Percentiles rank a stretch among this genome's conserved stretches.
Evolutionary conservation across 1,140 invertebrate species (phyloP).

Genomic region (Ooceraea biroi): DNA sequence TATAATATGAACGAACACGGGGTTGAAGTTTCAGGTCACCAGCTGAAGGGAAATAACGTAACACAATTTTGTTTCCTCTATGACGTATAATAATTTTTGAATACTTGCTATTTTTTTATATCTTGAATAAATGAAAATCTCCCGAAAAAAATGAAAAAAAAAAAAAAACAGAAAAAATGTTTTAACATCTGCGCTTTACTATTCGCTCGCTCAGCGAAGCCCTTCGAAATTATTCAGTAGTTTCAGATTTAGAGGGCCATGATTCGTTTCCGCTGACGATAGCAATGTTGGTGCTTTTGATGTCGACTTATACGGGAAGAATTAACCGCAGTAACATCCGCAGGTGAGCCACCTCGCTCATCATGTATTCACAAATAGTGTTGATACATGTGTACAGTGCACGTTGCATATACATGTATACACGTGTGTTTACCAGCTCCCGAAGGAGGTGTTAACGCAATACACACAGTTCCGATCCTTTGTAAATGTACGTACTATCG

Average conservation of each 20-base stretch:
- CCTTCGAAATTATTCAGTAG: not conserved
- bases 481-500: conserved; percentile 14
- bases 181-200: not conserved
- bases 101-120: not conserved
- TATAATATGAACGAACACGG: too few relatives aligned
- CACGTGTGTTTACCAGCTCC: conserved; percentile 51
- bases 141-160: not conserved
- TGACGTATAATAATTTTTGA: not conserved
- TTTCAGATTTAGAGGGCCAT: not conserved
- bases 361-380: conserved; percentile 54
- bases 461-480: conserved; percentile 33
- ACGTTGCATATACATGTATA: conserved; percentile 25
- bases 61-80: conserved; percentile 1
- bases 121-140: not conserved
- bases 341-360: conserved; percentile 61
- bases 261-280: not conserved
- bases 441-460: conserved; percentile 48
- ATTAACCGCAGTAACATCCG: conserved; percentile 52
- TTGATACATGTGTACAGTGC: conserved; percentile 40
- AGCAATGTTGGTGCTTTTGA: not conserved
- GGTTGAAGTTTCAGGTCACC: not conserved
- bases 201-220: not conserved
- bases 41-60: not conserved
- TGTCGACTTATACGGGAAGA: conserved; percentile 48
- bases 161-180: not conserved